These are phyloP conservation scores for Psilopsiagon aymara DNA, from an alignment of 2,113 vertebrate genomes.

Conservation along the genomic window DNA sequence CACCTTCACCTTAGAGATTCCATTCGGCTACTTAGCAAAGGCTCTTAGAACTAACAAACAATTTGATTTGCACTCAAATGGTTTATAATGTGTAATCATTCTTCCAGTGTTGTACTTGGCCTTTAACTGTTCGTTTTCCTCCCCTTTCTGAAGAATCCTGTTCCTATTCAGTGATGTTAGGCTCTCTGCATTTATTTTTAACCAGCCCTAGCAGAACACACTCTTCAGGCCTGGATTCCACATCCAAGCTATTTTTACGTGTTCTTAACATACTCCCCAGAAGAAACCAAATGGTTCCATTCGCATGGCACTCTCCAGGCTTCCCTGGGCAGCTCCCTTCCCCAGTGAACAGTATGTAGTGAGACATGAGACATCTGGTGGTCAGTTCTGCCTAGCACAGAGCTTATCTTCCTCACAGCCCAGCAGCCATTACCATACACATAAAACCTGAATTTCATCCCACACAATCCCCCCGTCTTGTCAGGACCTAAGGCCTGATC, in stretches of 20 bases:
- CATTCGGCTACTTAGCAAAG: not conserved
- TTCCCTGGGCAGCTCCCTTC: not conserved
- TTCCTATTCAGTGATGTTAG: not conserved
- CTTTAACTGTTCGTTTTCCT: not conserved
- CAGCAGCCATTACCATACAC: not conserved
- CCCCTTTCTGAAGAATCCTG: not conserved
- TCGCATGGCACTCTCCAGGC: not conserved
- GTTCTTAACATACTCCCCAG: conserved; percentile 14
- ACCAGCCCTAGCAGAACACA: not conserved
- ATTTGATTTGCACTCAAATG: not conserved
- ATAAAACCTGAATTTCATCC: not conserved
- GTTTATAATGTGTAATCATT: not conserved
- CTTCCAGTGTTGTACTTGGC: not conserved
- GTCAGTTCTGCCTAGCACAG: conserved; percentile 15
- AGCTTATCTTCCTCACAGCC: not conserved
- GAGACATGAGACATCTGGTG: conserved; percentile 67
- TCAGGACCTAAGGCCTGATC: not conserved
- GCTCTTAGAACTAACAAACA: not conserved
- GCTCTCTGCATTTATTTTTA: not conserved
- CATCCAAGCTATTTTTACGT: conserved; percentile 33
- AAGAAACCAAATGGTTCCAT: not conserved
- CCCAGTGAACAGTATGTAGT: not conserved
- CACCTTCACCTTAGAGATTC: not conserved
- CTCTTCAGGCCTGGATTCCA: not conserved
- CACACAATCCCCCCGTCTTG: no score